These are phyloP conservation scores for Malthinus seriepunctatus DNA, from an alignment of 2,888 invertebrate species.

Conservation along the genomic window DNA sequence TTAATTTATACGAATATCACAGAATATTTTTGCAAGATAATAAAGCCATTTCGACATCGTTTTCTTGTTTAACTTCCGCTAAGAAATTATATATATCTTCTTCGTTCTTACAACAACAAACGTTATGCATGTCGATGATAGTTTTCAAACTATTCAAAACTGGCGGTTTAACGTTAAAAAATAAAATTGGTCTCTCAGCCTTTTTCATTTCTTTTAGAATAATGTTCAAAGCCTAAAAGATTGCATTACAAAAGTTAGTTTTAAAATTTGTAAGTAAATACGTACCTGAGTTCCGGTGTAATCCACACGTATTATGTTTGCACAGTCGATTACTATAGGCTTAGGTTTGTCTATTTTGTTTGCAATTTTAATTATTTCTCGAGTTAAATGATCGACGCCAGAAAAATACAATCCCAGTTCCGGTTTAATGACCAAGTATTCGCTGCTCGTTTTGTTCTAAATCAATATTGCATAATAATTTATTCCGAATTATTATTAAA, in stretches of 20 bases:
- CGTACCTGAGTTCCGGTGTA: constrained; percentile 30
- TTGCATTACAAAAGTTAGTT: background rate
- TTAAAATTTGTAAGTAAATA: background rate
- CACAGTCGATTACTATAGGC: constrained; percentile 27
- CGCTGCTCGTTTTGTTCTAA: constrained; percentile 55
- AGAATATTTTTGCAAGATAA: constrained; percentile 7
- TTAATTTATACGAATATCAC: background rate
- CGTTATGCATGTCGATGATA: constrained; percentile 3
- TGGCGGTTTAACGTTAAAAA: constrained; percentile 11
- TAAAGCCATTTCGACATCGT: constrained; percentile 13
- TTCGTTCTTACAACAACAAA: constrained; percentile 13
- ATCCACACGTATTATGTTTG: constrained; percentile 26
- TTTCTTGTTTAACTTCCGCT: background rate
- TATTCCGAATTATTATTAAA: constrained; percentile 9
- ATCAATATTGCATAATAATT: constrained; percentile 10
- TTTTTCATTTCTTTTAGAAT: constrained; percentile 8
- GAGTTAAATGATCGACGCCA: constrained; percentile 67
- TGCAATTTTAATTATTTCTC: constrained; percentile 60
- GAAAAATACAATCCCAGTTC: constrained; percentile 72
- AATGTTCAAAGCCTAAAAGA: constrained; percentile 14
- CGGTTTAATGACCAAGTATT: constrained; percentile 65
- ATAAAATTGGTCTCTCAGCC: constrained; percentile 3
- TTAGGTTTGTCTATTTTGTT: constrained; percentile 6
- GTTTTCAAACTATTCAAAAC: background rate
- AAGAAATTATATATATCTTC: constrained; percentile 10